A percentile compares a stretch with the other conserved stretches of the same genome.
Evolutionary conservation across 1,140 invertebrate genomes (phyloP).

Genomic region (Drosophila athabasca): DNA sequence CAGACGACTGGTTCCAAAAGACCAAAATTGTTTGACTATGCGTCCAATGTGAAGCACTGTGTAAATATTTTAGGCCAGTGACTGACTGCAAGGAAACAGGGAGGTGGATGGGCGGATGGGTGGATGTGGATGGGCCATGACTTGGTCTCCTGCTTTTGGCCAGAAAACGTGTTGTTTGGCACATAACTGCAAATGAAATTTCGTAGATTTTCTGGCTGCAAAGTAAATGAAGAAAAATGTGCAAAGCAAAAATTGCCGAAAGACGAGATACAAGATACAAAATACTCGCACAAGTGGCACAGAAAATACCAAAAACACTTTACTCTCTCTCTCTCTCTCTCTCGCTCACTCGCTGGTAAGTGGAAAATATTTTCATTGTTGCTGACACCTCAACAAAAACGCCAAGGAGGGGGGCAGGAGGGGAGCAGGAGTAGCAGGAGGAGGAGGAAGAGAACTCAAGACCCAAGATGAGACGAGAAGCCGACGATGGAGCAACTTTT

Average conservation of each 20-base stretch:
- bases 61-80: conserved; percentile 72
- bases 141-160: not conserved
- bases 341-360: conserved; percentile 31
- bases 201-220: conserved; percentile 72
- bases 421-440: conserved; percentile 14
- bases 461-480: conserved; percentile 2
- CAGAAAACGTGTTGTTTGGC: conserved; percentile 35
- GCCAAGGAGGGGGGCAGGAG: conserved; percentile 6
- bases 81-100: conserved; percentile 3
- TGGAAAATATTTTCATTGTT: conserved; percentile 80
- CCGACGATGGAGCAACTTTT: conserved; percentile 61
- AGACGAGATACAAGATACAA: conserved; percentile 11
- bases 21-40: conserved; percentile 69
- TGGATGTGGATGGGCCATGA: too few relatives aligned
- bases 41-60: conserved; percentile 74
- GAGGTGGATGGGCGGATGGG: not conserved
- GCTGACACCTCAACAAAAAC: conserved; percentile 70
- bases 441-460: not conserved
- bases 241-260: conserved; percentile 71
- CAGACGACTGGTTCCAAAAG: conserved; percentile 8
- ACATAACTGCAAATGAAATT: conserved; percentile 81
- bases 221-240: conserved; percentile 80
- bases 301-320: conserved; percentile 51
- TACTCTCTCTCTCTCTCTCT: too few relatives aligned
- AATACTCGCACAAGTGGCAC: conserved; percentile 9